Base-by-base conservation (phyloP, 2,113 vertebrate genomes). In the Leptodactylus fuscus region DNA sequence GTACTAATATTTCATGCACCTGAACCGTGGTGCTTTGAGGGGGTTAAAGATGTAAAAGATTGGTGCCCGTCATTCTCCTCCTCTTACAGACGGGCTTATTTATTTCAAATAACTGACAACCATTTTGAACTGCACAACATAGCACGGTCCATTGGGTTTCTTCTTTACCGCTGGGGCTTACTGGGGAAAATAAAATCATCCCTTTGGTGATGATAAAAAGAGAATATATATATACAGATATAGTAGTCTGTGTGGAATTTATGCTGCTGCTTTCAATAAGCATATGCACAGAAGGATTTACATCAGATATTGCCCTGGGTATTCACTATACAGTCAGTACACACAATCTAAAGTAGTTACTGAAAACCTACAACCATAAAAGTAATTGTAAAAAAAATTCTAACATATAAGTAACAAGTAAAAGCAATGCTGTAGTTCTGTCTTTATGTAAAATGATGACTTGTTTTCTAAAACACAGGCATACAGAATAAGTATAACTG, bases 1-100 rank as follows among this genome's bases (percentile, higher is more conserved):
- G 16, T 58, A n/a, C 76, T 79, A 79, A 79, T 79, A 79, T 79
- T 79, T 79, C 76, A 79, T 60, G 76, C 15, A 41, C 53, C 22
- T 60, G 34, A 48, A 41, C 76, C 12, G 5, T 41, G 53, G 76
- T n/a, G 34, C 53, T 24, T 41, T 41, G n/a, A 79, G n/a, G 32
- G 76, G 53, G 76, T 79, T 79, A 79, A 79, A 79, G 34, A 79
- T 79, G 27, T 79, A 58, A 58, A 78, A 58, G 76, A 41, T 38
- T 36, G 32, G 34, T 79, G 76, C 22, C 36, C 60, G 53, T 79
- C 51, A 79, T 79, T 58, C 51, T 24, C 4, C 29, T 60, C 34
- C 22, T 10, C 29, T 55, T 55, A 78, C 49, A 58, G 51, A 34
- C 41, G 34, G 51, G 20, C 20, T 79, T 79, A 16, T 60, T 79